A percentile compares a stretch with the other conserved stretches of the same genome.
Conservation (phyloP, 1,140 invertebrate genomes). For the Aphelinus certus region DNA sequence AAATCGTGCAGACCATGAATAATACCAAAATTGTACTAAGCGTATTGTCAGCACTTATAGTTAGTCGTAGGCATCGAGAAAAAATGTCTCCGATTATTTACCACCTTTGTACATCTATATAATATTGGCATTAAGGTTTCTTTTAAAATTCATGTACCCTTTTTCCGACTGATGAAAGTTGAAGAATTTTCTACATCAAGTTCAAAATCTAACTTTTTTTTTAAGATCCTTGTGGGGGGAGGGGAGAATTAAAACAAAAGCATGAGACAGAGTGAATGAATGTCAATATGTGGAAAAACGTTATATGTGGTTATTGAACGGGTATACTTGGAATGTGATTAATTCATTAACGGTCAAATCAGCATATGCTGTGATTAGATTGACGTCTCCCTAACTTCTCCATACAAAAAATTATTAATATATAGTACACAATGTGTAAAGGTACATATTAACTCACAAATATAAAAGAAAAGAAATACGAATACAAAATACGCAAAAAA, state of each 20-base stretch:
- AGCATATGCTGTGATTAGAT: conserved; percentile 58
- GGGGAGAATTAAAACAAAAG: neutral
- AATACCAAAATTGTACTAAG: too few species aligned
- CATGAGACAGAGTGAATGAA: conserved; percentile 8
- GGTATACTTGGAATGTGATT: conserved; percentile 48
- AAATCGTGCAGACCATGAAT: too few species aligned
- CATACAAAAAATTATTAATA: conserved; percentile 45
- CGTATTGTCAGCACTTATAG: too few species aligned
- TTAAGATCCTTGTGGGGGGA: conserved; percentile 8
- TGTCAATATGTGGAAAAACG: conserved; percentile 19
- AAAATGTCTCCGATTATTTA: too few species aligned
- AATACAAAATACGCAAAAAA: conserved; percentile 36
- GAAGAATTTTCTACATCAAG: too few species aligned
- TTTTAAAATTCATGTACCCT: too few species aligned
- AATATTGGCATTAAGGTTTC: too few species aligned
- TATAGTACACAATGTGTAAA: conserved; percentile 40
- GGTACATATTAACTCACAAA: conserved; percentile 43
- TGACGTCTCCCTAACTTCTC: conserved; percentile 47
- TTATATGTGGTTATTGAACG: conserved; percentile 32
- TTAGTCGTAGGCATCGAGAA: too few species aligned
- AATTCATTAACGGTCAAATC: conserved; percentile 52
- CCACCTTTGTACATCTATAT: too few species aligned
- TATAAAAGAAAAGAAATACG: conserved; percentile 33
- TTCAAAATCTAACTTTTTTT: too few species aligned
- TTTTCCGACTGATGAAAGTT: too few species aligned